Evolutionary conservation across 2,888 invertebrate genomes (phyloP), one percentile per base, ranked within the genome.

Genomic region (Anthophora plumipes): DNA sequence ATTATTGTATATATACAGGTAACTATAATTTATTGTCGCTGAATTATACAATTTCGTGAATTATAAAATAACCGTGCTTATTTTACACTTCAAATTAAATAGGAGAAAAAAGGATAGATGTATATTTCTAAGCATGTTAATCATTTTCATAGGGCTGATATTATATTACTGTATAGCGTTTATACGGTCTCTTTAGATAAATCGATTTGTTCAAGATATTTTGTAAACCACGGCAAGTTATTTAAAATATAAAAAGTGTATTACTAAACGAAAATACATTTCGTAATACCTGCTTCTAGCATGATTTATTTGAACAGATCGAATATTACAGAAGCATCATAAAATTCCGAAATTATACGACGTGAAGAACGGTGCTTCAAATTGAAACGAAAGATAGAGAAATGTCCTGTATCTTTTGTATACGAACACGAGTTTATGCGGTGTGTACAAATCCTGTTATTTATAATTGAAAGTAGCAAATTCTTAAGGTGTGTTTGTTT

Each of bases 31-130:
- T 61, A 77, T 72, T 59, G 22, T 39, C 12, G 54, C 43, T 37
- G 54, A 78, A 60, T 73, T 64, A 41, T 80, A 43, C 41, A 31
- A 39, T 61, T 72, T 68, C n/a, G 12, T 41, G 37, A 11, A 77
- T 59, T 59, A 57, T 64, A 17, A 60, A 39, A 39, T 57, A 39
- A 46, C 12, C 11, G 64, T 39, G 41, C 48, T 54, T 39, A 57
- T 12, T 71, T 71, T 63, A 57, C 31, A 39, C n/a, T 50, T 17
- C 1, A 7, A 20, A 48, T 22, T 31, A 48, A 43, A 66, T 48
- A 1, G 63, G 11, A 43, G 46, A 46, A 61, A 14, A 31, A 41
- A 39, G 48, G 39, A 17, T 46, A 50, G 20, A 52, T n/a, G n/a
- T 22, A n/a, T 54, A 67, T 52, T 67, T 54, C 17, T 41, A 25